Percentiles rank a stretch among this genome's conserved stretches.
phyloP scores from a whole-genome alignment of 2,888 invertebrate genomes.

The Pseudococcus viburni region DNA sequence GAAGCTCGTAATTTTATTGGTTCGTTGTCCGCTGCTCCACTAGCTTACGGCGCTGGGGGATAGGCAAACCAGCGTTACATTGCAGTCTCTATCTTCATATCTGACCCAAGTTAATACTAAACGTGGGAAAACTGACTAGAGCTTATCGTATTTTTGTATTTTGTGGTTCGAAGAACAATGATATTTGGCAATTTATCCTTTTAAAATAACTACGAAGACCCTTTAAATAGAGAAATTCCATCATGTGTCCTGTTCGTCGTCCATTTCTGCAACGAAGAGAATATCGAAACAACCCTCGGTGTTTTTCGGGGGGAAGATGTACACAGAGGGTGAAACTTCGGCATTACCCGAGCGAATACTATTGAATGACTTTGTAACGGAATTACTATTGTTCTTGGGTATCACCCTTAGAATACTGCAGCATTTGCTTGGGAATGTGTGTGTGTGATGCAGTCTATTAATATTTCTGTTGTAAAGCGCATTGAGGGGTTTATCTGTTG shows the following conservation, averaged over 20 bases:
- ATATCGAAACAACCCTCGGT: background rate
- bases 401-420: conserved; percentile 24
- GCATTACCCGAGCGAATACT: conserved; percentile 7
- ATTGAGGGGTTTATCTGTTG: conserved; percentile 55
- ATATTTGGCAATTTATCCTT: background rate
- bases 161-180: background rate
- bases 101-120: too few species aligned
- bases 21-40: too few species aligned
- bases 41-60: too few species aligned
- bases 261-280: background rate
- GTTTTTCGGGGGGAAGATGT: conserved; percentile 1
- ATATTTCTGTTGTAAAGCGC: conserved; percentile 21
- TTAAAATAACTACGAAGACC: background rate
- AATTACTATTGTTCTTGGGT: conserved; percentile 59
- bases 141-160: background rate
- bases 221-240: background rate
- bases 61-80: too few species aligned
- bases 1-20: too few species aligned
- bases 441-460: conserved; percentile 47
- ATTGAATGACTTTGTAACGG: conserved; percentile 62
- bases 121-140: too few species aligned
- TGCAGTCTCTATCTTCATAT: too few species aligned
- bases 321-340: background rate
- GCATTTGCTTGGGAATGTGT: conserved; percentile 56
- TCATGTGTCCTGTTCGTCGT: background rate